These are phyloP conservation scores for Ceraclea dissimilis DNA, from an alignment of 2,888 invertebrate genomes.

Conservation along the genomic window DNA sequence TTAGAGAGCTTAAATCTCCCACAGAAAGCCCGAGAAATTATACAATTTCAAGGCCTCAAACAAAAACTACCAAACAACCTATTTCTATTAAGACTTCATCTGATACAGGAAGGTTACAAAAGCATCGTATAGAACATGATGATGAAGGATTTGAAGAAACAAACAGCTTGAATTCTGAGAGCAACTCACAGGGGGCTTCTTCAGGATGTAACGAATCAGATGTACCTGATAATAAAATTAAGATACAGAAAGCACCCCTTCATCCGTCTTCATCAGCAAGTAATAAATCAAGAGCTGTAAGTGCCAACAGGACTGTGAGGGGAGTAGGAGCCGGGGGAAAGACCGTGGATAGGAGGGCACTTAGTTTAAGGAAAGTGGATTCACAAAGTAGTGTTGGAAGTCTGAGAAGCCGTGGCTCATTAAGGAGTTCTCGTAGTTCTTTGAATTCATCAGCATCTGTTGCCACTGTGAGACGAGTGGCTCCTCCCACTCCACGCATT, in stretches of 20 bases:
- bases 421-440: constrained; percentile 76
- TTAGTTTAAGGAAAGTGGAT: constrained; percentile 27
- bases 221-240: constrained; percentile 39
- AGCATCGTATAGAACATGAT: constrained; percentile 58
- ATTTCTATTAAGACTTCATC: constrained; percentile 20
- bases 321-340: constrained; percentile 37
- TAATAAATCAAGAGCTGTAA: constrained; percentile 27
- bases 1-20: constrained; percentile 56
- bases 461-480: constrained; percentile 63
- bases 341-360: constrained; percentile 34
- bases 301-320: constrained; percentile 41
- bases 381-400: constrained; percentile 26
- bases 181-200: constrained; percentile 77
- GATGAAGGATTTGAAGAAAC: constrained; percentile 91
- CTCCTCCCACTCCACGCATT: constrained; percentile 45
- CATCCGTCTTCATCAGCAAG: constrained; percentile 13
- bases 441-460: constrained; percentile 74
- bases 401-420: constrained; percentile 52
- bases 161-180: constrained; percentile 79
- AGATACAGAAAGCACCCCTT: constrained; percentile 33
- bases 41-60: constrained; percentile 27
- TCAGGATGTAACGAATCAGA: constrained; percentile 65
- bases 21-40: constrained; percentile 44
- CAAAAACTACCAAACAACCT: constrained; percentile 20
- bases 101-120: constrained; percentile 43